These are phyloP conservation scores for Plebejus melissa DNA, from an alignment of 2,888 invertebrate species.

Conservation along the genomic window DNA sequence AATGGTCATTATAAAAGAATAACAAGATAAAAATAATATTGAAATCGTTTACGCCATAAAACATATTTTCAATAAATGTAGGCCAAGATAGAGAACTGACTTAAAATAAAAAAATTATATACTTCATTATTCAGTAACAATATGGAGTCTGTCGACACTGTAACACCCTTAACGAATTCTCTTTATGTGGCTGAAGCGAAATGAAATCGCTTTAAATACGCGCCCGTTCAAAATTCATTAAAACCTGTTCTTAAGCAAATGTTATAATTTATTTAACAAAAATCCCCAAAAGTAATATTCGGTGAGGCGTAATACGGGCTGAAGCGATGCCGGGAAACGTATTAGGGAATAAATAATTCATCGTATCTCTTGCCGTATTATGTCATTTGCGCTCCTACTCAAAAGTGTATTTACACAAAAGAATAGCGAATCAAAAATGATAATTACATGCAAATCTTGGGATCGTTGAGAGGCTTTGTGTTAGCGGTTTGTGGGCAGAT, in stretches of 20 bases:
- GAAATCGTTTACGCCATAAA: background rate
- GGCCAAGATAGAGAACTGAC: background rate
- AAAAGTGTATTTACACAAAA: slow-evolving; percentile 76
- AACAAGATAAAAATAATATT: too few species aligned
- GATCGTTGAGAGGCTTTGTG: slow-evolving; percentile 52
- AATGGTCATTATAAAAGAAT: background rate
- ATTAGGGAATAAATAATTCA: slow-evolving; percentile 76
- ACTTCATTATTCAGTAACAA: slow-evolving; percentile 39
- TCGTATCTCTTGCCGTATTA: slow-evolving; percentile 73
- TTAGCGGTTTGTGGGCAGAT: slow-evolving; percentile 40
- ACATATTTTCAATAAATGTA: background rate
- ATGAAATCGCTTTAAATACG: slow-evolving; percentile 47
- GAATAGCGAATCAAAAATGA: slow-evolving; percentile 79
- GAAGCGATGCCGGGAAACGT: slow-evolving; percentile 55
- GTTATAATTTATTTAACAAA: slow-evolving; percentile 76
- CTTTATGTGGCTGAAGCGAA: slow-evolving; percentile 55
- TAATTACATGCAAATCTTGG: slow-evolving; percentile 77
- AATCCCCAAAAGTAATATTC: slow-evolving; percentile 74
- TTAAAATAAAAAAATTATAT: background rate
- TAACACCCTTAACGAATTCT: slow-evolving; percentile 56
- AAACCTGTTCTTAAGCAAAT: slow-evolving; percentile 71
- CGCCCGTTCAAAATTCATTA: slow-evolving; percentile 70
- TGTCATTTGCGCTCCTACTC: slow-evolving; percentile 75
- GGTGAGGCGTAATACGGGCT: slow-evolving; percentile 69
- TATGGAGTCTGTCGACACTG: slow-evolving; percentile 36